Evolutionary conservation across 2,888 invertebrate species (phyloP), one percentile per base, ranked within the genome.

Genomic region (Athalia cordata): DNA sequence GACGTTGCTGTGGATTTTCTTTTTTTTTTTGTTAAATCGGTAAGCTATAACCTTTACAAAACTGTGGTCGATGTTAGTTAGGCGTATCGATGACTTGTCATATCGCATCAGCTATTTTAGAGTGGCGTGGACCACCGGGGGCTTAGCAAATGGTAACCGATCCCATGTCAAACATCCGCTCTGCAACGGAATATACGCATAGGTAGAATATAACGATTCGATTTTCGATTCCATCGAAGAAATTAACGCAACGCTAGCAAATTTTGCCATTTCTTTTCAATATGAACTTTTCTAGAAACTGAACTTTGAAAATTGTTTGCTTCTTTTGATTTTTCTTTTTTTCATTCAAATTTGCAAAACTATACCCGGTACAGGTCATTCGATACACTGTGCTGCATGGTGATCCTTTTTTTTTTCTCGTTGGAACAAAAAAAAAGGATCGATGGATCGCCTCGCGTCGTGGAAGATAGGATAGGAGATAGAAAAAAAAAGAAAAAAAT

Each of bases 21-120:
- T 70, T 81, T 78, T 72, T 77, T 72, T n/a, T 9, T 57, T 66
- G 61, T 79, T 80, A 83, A 84, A 83, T 86, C 86, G 83, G 86
- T 86, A 86, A 86, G 84, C 85, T 82, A 29, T 29, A 83, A 84
- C 85, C 81, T 83, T 82, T 84, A 87, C 87, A 87, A 87, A 87
- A 86, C 84, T 85, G 82, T 82, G 80, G 84, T 86, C 86, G 84
- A 86, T 86, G 83, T 84, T 62, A 81, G 81, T 78, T 82, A 83
- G 83, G 81, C 82, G 83, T 87, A 86, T 84, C 83, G 82, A 82
- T 86, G 83, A 86, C 84, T 86, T 86, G 87, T 87, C 87, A 82
- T 86, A 86, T 86, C 86, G 86, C 84, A 87, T 87, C 87, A 87
- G 84, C 79, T 81, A 77, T 81, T 79, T 79, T 78, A 81, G 79